Evolutionary conservation across 2,888 invertebrate genomes (phyloP).

Genomic region (Mystacides longicornis): DNA sequence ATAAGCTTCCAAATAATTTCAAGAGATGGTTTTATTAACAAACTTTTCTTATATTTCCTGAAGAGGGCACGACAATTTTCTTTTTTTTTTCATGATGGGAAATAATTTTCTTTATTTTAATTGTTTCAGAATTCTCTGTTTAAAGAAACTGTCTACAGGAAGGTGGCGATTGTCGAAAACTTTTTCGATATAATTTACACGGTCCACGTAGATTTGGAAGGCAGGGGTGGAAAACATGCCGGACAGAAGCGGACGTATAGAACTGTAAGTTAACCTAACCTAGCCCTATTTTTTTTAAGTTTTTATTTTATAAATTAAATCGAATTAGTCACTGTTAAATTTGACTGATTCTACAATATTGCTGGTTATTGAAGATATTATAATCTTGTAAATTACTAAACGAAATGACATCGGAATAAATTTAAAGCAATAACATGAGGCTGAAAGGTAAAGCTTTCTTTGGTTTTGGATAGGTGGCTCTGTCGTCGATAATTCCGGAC

Average conservation of each 20-base stretch:
- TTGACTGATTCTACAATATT: too few relatives aligned
- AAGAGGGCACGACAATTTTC: not conserved
- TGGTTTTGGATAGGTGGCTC: too few relatives aligned
- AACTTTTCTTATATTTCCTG: not conserved
- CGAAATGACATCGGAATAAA: too few relatives aligned
- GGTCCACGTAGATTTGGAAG: slow-evolving; percentile 90
- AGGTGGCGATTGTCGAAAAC: slow-evolving; percentile 95
- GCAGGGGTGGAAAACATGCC: slow-evolving; percentile 89
- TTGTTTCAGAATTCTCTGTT: slow-evolving; percentile 60
- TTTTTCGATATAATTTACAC: slow-evolving; percentile 96
- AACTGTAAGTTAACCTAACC: slow-evolving; percentile 60
- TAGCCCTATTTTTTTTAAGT: not conserved
- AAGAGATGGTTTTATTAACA: not conserved
- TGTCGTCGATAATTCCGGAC: too few relatives aligned
- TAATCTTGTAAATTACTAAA: too few relatives aligned
- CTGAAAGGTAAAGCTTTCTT: too few relatives aligned
- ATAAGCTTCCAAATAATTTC: not conserved
- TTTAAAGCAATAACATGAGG: too few relatives aligned
- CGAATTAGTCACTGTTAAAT: too few relatives aligned
- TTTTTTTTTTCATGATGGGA: not conserved
- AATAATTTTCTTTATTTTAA: slow-evolving; percentile 26
- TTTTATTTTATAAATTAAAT: not conserved
- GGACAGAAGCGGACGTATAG: slow-evolving; percentile 94
- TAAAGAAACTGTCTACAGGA: slow-evolving; percentile 73
- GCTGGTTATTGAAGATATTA: too few relatives aligned